These are phyloP conservation scores for Heliconius congener DNA, from an alignment of 1,140 invertebrate genomes.

Conservation along the genomic window DNA sequence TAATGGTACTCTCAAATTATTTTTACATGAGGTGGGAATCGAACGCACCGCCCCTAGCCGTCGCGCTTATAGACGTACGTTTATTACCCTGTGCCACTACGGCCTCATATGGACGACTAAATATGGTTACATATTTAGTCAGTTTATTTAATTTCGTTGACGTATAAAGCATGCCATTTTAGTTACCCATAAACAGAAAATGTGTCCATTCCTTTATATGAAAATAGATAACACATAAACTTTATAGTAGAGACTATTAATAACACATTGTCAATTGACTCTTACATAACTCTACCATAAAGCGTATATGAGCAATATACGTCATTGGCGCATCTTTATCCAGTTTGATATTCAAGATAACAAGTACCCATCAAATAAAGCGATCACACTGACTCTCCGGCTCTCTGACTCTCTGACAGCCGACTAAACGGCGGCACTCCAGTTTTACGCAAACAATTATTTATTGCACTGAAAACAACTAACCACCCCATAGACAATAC, in stretches of 20 bases:
- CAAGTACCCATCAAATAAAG: constrained; percentile 53
- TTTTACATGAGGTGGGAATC: too few species aligned
- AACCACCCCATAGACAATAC: constrained; percentile 50
- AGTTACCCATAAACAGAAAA: too few species aligned
- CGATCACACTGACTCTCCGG: constrained; percentile 41
- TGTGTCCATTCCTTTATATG: too few species aligned
- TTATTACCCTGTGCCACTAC: too few species aligned
- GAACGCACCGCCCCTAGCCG: too few species aligned
- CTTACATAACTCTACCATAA: neutral
- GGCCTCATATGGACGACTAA: too few species aligned
- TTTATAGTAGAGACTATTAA: neutral
- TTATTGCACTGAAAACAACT: constrained; percentile 72
- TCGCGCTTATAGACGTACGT: too few species aligned
- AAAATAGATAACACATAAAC: too few species aligned
- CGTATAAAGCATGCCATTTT: too few species aligned
- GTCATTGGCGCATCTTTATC: constrained; percentile 48
- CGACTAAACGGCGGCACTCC: constrained; percentile 61
- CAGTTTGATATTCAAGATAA: constrained; percentile 66
- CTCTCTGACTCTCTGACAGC: constrained; percentile 40
- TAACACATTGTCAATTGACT: neutral
- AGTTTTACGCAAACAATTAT: constrained; percentile 79
- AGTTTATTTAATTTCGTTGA: too few species aligned
- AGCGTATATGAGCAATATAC: neutral
- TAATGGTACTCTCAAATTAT: too few species aligned
- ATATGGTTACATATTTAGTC: too few species aligned